These are phyloP conservation scores for Nephrotoma appendiculata DNA, from an alignment of 2,888 invertebrate genomes.

Conservation along the genomic window DNA sequence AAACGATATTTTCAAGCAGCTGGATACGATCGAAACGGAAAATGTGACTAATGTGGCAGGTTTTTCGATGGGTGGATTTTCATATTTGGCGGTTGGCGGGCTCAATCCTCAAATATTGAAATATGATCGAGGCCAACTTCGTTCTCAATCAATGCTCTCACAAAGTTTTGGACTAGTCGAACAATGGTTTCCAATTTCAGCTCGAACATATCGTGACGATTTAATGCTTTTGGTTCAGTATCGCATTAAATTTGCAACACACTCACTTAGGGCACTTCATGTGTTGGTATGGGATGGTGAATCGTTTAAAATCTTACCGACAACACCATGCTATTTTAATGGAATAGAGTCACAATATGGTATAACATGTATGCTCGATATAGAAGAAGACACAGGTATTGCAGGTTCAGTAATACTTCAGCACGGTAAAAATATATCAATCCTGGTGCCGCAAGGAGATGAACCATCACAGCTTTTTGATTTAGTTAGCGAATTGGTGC, in stretches of 20 bases:
- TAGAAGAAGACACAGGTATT: conserved; percentile 23
- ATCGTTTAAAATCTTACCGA: conserved; percentile 24
- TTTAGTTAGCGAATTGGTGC: conserved; percentile 22
- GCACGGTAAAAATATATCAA: conserved; percentile 18
- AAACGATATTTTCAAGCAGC: conserved; percentile 1
- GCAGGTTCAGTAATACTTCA: conserved; percentile 22
- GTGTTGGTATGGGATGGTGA: conserved; percentile 32
- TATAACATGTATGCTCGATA: conserved; percentile 26
- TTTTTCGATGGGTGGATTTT: conserved; percentile 30
- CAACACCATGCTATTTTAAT: conserved; percentile 24
- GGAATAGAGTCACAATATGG: conserved; percentile 18
- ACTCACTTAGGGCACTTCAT: conserved; percentile 25
- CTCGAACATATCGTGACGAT: conserved; percentile 30
- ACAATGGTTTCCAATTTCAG: conserved; percentile 25
- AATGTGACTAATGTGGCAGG: conserved; percentile 21
- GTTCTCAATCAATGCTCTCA: conserved; percentile 24
- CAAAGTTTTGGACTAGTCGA: conserved; percentile 28
- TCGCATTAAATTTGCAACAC: conserved; percentile 26
- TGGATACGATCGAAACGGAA: conserved; percentile 17
- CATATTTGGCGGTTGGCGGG: conserved; percentile 28
- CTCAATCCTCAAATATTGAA: conserved; percentile 24
- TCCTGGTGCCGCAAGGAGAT: conserved; percentile 25
- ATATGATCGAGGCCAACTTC: conserved; percentile 23
- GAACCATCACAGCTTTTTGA: conserved; percentile 26
- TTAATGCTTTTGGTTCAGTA: conserved; percentile 31